phyloP scores from a whole-genome alignment of 2,797 vertebrate genomes.

The Acomys russatus region DNA sequence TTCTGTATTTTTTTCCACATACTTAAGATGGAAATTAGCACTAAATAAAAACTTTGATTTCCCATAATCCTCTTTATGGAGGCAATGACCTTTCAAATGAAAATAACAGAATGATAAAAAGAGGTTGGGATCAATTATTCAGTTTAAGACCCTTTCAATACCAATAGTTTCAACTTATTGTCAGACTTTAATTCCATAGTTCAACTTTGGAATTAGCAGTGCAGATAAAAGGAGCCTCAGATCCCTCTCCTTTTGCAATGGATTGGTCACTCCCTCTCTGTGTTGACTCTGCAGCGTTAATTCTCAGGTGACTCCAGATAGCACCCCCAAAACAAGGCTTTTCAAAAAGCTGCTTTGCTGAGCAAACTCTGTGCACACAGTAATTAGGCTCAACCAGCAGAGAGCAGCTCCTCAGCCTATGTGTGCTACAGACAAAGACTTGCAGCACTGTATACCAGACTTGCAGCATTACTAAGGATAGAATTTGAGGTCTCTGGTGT shows the following conservation, averaged over 20 bases:
- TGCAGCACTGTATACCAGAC: conserved; percentile 36
- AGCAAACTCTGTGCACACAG: conserved; percentile 67
- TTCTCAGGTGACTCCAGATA: conserved; percentile 59
- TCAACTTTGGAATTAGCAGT: conserved; percentile 71
- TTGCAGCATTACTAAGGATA: conserved; percentile 51
- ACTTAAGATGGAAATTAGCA: conserved; percentile 54
- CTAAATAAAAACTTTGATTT: conserved; percentile 72
- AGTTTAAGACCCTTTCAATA: conserved; percentile 63
- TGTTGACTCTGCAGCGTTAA: conserved; percentile 67
- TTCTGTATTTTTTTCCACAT: conserved; percentile 29
- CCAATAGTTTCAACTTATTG: conserved; percentile 71
- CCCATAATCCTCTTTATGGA: conserved; percentile 63
- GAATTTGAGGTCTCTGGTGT: conserved; percentile 49
- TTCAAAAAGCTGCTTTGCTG: conserved; percentile 74
- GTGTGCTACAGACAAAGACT: conserved; percentile 61
- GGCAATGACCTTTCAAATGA: conserved; percentile 69
- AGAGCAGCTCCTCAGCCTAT: conserved; percentile 37
- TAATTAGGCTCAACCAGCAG: conserved; percentile 67
- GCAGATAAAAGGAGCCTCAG: conserved; percentile 67
- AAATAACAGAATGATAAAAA: conserved; percentile 67
- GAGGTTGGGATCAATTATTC: conserved; percentile 71
- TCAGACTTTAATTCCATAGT: conserved; percentile 73
- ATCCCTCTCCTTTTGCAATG: conserved; percentile 46
- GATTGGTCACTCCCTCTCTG: conserved; percentile 59
- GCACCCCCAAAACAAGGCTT: conserved; percentile 59